phyloP scores from a whole-genome alignment of 2,113 vertebrate species.

The Charina bottae region DNA sequence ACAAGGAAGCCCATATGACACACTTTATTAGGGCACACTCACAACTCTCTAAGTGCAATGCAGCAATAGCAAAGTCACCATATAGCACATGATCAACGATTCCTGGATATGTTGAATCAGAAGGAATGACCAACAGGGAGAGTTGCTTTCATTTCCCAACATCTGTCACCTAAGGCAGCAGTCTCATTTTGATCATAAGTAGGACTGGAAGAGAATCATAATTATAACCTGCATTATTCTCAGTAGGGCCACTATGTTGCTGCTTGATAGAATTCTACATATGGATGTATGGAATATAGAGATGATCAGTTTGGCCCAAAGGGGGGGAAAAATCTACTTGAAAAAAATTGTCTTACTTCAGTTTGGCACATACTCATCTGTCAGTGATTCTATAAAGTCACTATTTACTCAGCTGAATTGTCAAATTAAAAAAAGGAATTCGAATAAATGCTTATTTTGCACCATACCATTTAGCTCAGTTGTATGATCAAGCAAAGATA shows the following conservation, averaged over 20 bases:
- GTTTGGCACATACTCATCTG: background rate
- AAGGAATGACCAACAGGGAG: background rate
- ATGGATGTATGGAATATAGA: background rate
- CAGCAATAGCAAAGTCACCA: background rate
- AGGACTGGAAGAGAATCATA: background rate
- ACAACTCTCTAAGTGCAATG: background rate
- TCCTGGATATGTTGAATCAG: background rate
- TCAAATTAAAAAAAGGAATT: background rate
- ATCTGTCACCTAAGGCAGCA: background rate
- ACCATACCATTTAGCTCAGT: background rate
- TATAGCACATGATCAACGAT: background rate
- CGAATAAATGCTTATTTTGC: slow-evolving; percentile 1
- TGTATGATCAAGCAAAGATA: background rate
- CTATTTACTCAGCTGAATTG: background rate
- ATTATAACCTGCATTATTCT: background rate
- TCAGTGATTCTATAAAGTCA: background rate
- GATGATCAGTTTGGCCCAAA: background rate
- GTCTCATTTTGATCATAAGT: background rate
- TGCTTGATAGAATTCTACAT: background rate
- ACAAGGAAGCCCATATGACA: background rate
- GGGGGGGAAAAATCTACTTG: background rate
- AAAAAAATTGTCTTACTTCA: background rate
- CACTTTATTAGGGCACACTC: too few relatives aligned
- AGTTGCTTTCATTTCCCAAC: background rate
- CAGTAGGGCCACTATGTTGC: background rate